phyloP scores from a whole-genome alignment of 2,113 vertebrate species.

The Nyctereutes procyonoides region DNA sequence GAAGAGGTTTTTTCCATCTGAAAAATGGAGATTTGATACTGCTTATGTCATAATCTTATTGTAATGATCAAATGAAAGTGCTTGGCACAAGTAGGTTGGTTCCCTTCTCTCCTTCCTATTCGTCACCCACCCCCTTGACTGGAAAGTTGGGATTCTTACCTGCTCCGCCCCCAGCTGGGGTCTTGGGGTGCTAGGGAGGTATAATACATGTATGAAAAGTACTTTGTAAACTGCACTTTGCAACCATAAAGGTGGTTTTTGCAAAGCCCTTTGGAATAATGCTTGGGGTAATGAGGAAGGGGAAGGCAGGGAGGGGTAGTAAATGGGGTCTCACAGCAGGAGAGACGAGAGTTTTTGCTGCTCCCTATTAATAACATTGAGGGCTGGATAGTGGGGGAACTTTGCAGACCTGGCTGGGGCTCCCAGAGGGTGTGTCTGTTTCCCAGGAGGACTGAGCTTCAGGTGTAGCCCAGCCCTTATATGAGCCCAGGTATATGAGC shows the following conservation, averaged over 20 bases:
- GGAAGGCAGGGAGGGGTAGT: background rate
- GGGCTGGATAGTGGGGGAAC: background rate
- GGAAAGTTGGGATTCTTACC: background rate
- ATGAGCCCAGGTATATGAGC: background rate
- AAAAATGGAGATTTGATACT: background rate
- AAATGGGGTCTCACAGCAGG: background rate
- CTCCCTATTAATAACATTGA: background rate
- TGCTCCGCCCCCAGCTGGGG: background rate
- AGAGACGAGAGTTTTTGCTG: background rate
- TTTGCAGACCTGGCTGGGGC: background rate
- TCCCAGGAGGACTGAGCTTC: background rate
- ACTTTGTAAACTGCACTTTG: background rate
- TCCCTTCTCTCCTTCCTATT: background rate
- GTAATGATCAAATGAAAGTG: background rate
- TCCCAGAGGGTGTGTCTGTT: background rate
- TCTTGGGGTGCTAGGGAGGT: background rate
- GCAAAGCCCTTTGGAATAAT: background rate
- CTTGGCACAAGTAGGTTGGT: background rate
- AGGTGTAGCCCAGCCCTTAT: background rate
- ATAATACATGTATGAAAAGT: background rate
- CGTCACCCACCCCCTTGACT: background rate
- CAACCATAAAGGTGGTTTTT: background rate
- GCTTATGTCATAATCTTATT: background rate
- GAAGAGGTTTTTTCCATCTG: background rate
- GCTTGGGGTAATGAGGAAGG: background rate